These are phyloP conservation scores for Amphilophus citrinellus DNA, from an alignment of 2,113 vertebrate genomes.

Conservation along the genomic window DNA sequence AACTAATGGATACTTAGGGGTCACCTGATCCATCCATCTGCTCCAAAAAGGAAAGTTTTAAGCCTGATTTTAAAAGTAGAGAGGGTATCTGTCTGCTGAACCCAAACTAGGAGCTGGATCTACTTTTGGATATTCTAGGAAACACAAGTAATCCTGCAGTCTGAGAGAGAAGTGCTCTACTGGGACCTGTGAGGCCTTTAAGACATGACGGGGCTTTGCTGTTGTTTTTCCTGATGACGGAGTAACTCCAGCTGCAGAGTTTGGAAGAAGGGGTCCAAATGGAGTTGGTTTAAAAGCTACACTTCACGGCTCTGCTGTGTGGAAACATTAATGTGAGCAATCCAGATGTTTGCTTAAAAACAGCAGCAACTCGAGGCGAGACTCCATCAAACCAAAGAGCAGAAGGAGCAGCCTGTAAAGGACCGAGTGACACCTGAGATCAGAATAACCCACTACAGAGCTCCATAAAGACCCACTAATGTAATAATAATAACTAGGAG, in stretches of 20 bases:
- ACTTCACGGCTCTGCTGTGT: neutral
- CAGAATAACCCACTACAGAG: too few species aligned
- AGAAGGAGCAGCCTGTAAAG: too few species aligned
- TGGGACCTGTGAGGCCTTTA: neutral
- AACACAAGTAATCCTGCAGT: neutral
- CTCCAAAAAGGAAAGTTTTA: neutral
- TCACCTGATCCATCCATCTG: neutral
- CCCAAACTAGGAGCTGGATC: neutral
- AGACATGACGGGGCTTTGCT: neutral
- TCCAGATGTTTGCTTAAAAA: neutral
- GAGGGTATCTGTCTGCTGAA: neutral
- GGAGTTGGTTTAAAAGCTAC: rapidly evolving
- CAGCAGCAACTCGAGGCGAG: too few species aligned
- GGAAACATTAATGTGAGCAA: neutral
- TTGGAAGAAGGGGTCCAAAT: neutral
- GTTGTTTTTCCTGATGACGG: rapidly evolving
- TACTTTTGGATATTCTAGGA: neutral
- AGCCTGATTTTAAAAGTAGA: neutral
- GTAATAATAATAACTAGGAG: too few species aligned
- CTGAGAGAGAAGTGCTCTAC: neutral
- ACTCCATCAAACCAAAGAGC: too few species aligned
- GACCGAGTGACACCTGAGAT: too few species aligned
- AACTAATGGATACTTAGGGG: neutral
- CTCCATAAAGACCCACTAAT: too few species aligned
- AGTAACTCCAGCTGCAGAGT: neutral